Evolutionary conservation across 2,888 invertebrate species (phyloP).

Genomic region (Lithophane semibrunnea): DNA sequence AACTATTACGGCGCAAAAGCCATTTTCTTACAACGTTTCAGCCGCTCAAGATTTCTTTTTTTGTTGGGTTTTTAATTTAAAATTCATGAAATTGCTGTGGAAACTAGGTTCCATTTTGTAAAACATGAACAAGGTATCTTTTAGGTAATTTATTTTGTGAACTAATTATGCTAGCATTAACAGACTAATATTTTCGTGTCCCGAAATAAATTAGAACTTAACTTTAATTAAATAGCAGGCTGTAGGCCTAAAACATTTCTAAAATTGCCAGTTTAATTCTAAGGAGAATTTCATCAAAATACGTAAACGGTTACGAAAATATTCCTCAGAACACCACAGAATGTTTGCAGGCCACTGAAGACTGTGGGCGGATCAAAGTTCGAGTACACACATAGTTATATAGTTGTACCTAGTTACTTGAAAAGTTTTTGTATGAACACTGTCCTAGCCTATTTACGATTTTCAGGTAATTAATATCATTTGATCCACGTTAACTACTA

Average conservation of each 20-base stretch:
- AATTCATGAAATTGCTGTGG: too few species aligned
- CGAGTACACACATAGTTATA: not conserved
- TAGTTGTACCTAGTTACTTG: not conserved
- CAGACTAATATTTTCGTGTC: not conserved
- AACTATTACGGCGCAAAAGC: too few species aligned
- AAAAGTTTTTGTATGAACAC: not conserved
- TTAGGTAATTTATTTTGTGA: not conserved
- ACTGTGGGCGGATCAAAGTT: not conserved
- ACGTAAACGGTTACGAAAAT: not conserved
- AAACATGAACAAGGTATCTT: not conserved
- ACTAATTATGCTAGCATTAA: not conserved
- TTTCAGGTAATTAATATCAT: not conserved
- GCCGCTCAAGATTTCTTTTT: too few species aligned
- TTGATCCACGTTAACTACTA: not conserved
- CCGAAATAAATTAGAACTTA: not conserved
- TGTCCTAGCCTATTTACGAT: too few species aligned
- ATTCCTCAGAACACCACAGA: not conserved
- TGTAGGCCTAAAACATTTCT: not conserved
- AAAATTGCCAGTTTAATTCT: not conserved
- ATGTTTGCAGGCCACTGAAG: constrained; percentile 1
- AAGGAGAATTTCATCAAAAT: not conserved
- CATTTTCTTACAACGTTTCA: too few species aligned
- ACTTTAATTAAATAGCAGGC: not conserved
- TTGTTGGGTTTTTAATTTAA: too few species aligned
- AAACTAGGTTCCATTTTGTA: too few species aligned